These are phyloP conservation scores for Apodemus sylvaticus DNA, from an alignment of 2,113 vertebrate genomes.

Conservation along the genomic window DNA sequence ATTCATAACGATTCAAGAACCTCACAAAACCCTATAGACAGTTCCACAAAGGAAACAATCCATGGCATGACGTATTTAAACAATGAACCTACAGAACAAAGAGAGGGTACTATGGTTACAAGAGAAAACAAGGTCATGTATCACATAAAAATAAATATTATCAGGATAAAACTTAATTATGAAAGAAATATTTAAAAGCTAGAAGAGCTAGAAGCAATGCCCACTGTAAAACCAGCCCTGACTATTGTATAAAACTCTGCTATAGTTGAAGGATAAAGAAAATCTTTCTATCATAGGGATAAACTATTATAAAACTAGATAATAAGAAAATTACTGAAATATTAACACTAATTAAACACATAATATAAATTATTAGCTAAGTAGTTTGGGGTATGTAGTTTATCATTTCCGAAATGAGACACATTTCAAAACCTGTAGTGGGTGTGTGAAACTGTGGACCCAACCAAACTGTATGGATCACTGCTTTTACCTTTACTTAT, in stretches of 20 bases:
- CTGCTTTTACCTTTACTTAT: neutral
- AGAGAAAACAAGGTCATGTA: neutral
- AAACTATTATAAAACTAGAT: neutral
- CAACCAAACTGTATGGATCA: neutral
- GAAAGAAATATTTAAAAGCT: neutral
- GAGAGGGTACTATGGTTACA: neutral
- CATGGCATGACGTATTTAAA: neutral
- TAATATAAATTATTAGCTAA: neutral
- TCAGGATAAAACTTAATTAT: neutral
- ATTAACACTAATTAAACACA: neutral
- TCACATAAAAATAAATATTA: neutral
- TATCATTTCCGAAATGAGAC: neutral
- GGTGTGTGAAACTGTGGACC: fast-evolving
- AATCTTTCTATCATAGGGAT: neutral
- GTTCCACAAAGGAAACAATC: neutral
- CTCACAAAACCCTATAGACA: neutral
- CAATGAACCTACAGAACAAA: neutral
- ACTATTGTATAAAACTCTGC: neutral
- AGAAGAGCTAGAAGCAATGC: neutral
- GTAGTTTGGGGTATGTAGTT: neutral
- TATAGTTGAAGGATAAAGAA: neutral
- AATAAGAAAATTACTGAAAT: neutral
- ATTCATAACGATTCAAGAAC: neutral
- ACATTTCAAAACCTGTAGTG: neutral
- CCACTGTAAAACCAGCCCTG: neutral